Evolutionary conservation across 2,113 vertebrate genomes (phyloP).

Genomic region (Nothocercus nigrocapillus): DNA sequence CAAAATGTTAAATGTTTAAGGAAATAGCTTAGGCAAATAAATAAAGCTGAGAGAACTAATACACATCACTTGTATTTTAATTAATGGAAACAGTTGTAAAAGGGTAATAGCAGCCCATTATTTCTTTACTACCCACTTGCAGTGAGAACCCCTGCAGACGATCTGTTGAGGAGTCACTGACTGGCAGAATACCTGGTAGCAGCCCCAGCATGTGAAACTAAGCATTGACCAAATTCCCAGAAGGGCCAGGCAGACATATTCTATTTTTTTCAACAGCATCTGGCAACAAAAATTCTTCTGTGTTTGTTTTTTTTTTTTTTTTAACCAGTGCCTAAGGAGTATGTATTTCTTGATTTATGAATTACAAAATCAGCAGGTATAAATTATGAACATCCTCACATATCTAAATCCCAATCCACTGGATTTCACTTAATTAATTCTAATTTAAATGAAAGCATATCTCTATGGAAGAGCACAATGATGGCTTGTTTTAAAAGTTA

Average conservation of each 20-base stretch:
- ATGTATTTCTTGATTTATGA: neutral
- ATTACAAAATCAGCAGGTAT: neutral
- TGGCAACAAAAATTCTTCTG: neutral
- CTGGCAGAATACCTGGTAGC: too few species aligned
- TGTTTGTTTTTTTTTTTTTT: neutral
- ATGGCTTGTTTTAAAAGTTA: neutral
- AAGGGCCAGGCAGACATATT: too few species aligned
- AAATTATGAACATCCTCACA: neutral
- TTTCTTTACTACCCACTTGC: neutral
- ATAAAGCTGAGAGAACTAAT: neutral
- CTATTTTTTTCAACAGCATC: too few species aligned
- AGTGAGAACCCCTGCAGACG: too few species aligned
- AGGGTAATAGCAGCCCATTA: neutral
- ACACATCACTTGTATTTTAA: too few species aligned
- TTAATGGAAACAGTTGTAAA: neutral
- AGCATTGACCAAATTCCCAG: too few species aligned
- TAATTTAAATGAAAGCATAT: neutral
- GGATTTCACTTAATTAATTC: neutral
- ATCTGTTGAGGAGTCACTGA: too few species aligned
- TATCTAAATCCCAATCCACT: neutral
- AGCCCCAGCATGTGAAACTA: too few species aligned
- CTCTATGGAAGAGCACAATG: neutral
- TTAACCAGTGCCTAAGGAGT: neutral
- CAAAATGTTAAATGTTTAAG: neutral
- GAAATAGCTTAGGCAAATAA: neutral